Base-by-base conservation (phyloP, 2,797 vertebrate species). In the Chaetodon trifasciatus region DNA sequence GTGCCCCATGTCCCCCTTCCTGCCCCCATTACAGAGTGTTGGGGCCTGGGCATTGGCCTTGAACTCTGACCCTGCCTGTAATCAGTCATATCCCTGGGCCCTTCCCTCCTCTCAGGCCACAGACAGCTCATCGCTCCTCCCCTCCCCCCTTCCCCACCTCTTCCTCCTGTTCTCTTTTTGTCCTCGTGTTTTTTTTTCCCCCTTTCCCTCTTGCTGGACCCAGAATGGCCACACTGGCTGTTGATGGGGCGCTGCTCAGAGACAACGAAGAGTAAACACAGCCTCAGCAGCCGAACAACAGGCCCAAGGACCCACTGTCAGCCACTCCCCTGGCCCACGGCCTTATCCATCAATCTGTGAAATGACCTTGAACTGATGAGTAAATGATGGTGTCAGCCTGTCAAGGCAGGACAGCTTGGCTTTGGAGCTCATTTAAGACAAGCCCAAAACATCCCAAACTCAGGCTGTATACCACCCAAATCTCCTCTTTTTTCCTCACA, bases 61-160 rank as follows among this genome's bases (percentile, higher is more conserved):
- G 95, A 96, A 94, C 96, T 92, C 79, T 96, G 93, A 94, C 95
- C 95, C 49, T 0, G 74, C 77, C 86, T 86, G 91, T 95, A 96
- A 96, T 97, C 96, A 96, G 92, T 96, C 96, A 96, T 95, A 95
- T 95, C 95, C 93, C 90, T 91, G 92, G 93, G 94, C 90, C 91
- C 90, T 86, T 91, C 88, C 88, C 89, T 94, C 91, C 83, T 92
- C 91, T 92, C 91, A 94, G 64, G 88, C 76, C 84, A 83, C 84
- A 93, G 93, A 94, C 93, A 94, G 93, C 95, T 93, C 91, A 91
- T 91, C 76, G 86, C 88, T 79, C 40, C 52, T 6, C 73, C 90
- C 78, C 78, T 61, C 53, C 53, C 68, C 60, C 65, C 52, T 39
- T 79, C 57, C 78, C 75, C 86, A 72, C 83, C 91, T 84, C 84